Base-by-base conservation (phyloP, 1,140 invertebrate genomes). In the Lasaia peninsularis region DNA sequence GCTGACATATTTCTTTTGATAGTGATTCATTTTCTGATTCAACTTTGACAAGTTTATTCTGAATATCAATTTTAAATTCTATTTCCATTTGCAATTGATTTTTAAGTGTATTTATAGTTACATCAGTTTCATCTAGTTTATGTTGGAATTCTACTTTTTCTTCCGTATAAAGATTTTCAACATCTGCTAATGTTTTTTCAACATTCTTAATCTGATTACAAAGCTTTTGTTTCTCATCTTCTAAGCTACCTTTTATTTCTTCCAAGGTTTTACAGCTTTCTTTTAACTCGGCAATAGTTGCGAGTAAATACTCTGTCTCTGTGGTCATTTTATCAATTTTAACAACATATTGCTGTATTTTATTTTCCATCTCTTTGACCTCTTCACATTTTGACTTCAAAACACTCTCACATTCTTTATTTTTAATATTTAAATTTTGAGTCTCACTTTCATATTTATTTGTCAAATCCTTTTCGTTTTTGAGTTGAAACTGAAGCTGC, bases 1-100 rank as follows among this genome's bases (percentile, higher is more conserved):
- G 48, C 57, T 35, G 51, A 33, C 11, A n/a, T 14, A 50, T 49
- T 34, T 51, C 35, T 12, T 56, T 18, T 12, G n/a, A 32, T 20
- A 64, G 32, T 33, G 44, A n/a, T 35, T 40, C 24, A 54, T 52
- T 58, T 21, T 50, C 20, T 14, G 32, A 21, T 61, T 58, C 54
- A n/a, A 35, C 18, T 34, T 57, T 37, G 2, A 52, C 32, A 2
- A 61, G 37, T 58, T 69, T 66, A 16, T 67, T 57, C 53, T 81
- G 69, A 33, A 75, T 60, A 9, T 56, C 53, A 11, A 72, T 52
- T 62, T 80, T 83, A 53, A 63, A 78, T 32, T 75, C 18, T 24
- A 81, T 75, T 60, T 84, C 78, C 61, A 71, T 67, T 54, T 79
- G 70, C 21, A 84, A 44, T 65, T 80, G 73, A 52, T 55, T 73